Evolutionary conservation across 2,113 vertebrate genomes (phyloP).

Genomic region (Monopterus albus): DNA sequence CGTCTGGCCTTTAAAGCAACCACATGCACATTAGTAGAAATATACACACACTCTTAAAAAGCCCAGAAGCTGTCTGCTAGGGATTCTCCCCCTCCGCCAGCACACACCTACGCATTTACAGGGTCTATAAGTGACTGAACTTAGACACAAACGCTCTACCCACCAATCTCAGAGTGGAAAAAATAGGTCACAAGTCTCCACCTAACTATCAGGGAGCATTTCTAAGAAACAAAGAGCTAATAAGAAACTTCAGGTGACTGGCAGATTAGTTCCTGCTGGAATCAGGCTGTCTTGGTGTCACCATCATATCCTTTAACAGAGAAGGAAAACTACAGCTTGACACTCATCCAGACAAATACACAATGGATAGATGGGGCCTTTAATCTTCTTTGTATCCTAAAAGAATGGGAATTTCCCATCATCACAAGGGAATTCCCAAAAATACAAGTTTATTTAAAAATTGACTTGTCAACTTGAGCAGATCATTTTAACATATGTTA

Average conservation of each 20-base stretch:
- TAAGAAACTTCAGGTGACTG: constrained; percentile 50
- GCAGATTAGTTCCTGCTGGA: constrained; percentile 61
- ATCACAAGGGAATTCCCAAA: constrained; percentile 79
- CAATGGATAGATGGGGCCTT: constrained; percentile 70
- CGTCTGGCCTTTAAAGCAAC: constrained; percentile 16
- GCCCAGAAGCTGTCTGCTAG: constrained; percentile 58
- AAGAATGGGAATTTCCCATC: constrained; percentile 83
- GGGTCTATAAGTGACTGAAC: constrained; percentile 65
- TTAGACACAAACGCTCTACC: constrained; percentile 55
- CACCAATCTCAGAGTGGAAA: constrained; percentile 75
- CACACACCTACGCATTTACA: constrained; percentile 56
- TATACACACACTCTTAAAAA: constrained; percentile 41
- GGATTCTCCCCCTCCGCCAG: constrained; percentile 70
- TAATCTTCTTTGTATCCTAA: constrained; percentile 79
- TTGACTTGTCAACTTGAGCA: constrained; percentile 36
- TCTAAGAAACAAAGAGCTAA: constrained; percentile 56
- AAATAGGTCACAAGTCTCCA: constrained; percentile 72
- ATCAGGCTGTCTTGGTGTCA: constrained; percentile 31
- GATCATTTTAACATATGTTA: constrained; percentile 41
- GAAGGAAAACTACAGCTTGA: constrained; percentile 45
- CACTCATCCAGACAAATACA: constrained; percentile 66
- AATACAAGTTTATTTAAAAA: constrained; percentile 54
- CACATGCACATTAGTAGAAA: constrained; percentile 46
- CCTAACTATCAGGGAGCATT: constrained; percentile 68
- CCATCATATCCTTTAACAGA: constrained; percentile 39